Evolutionary conservation across 2,888 invertebrate genomes (phyloP), one percentile per base, ranked within the genome.

Genomic region (Hypercompe scribonia): DNA sequence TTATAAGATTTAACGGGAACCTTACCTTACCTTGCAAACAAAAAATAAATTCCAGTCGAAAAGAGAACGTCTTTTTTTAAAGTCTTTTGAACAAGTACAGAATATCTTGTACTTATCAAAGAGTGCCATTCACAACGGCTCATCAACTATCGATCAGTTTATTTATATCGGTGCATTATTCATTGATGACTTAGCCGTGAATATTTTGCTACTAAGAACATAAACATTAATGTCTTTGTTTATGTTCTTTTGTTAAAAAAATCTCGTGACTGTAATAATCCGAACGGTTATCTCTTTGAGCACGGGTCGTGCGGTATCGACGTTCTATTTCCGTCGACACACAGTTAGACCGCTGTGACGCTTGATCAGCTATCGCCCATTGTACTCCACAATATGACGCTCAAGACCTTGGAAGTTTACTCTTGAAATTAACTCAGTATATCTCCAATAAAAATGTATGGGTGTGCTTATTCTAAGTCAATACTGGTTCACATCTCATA

Each of bases 291-390:
- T 81, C 79, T 80, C 83, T 78, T 82, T 84, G 86, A 78, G 72
- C 79, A 71, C 81, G 80, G 76, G 78, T 80, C 78, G 81, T 78
- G 39, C 71, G 73, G 81, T 90, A 91, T 91, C 89, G 90, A 90
- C 84, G 80, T 88, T 91, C 90, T 90, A 91, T 91, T 91, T 91
- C 88, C 85, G 89, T 87, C 84, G 76, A 73, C 84, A 79, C 85
- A 81, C 85, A 85, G 82, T 83, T 82, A 84, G 85, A 88, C 83
- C 84, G 83, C 79, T 81, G 87, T 87, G 87, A 88, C 86, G 87
- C 83, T 84, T 83, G 85, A 89, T 90, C 89, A 90, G 89, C 88
- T 90, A 90, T 83, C 80, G 80, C 77, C 88, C 80, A 87, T 89
- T 89, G 90, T 90, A 81, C 75, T 78, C 73, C 64, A 77, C 78